Evolutionary conservation across 2,113 vertebrate genomes (phyloP), one percentile per base, ranked within the genome.

Genomic region (Cettia cetti): DNA sequence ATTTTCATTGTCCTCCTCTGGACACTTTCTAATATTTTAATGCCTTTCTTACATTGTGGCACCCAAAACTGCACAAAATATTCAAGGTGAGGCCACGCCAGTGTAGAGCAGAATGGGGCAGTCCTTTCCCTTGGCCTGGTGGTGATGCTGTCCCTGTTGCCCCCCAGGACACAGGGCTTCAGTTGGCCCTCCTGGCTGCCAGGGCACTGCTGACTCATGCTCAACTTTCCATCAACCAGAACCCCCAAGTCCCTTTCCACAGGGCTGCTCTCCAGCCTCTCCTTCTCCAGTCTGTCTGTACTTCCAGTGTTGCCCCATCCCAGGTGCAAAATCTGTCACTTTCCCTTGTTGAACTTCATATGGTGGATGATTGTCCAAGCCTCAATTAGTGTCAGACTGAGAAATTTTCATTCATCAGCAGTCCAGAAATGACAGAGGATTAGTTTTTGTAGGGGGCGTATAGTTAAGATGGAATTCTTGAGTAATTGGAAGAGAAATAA

Each of bases 91-190:
- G 27, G 44, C 63, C 2, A 0, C 3, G 0, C 14, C 53, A 68
- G 37, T 27, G 31, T 2, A 44, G 53, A 59, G 44, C 14, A 52
- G 53, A 44, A 17, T 0, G 0, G 63, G 37, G 37, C 53, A 44
- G 5, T 77, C 33, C 27, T 1, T 0, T 66, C 26, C 31, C 26
- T 66, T 50, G 53, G 0, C 37, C 1, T 0, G 31, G 26, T 66
- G 71, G 21, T 0, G 0, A 14, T 42, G 20, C 44, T 76, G 26
- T 42, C 3, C 35, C 44, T 59, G 26, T 9, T 59, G 26, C 5
- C 7, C 13, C 13, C 16, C 44, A 42, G 44, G 52, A 14, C 7
- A 21, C 7, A 21, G 65, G 44, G 17, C 44, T 22, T 12, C 16
- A 13, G 16, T 9, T 75, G 31, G 21, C 26, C 10, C 31, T 76